phyloP scores from a whole-genome alignment of 2,797 vertebrate genomes.

The Crenichthys baileyi region DNA sequence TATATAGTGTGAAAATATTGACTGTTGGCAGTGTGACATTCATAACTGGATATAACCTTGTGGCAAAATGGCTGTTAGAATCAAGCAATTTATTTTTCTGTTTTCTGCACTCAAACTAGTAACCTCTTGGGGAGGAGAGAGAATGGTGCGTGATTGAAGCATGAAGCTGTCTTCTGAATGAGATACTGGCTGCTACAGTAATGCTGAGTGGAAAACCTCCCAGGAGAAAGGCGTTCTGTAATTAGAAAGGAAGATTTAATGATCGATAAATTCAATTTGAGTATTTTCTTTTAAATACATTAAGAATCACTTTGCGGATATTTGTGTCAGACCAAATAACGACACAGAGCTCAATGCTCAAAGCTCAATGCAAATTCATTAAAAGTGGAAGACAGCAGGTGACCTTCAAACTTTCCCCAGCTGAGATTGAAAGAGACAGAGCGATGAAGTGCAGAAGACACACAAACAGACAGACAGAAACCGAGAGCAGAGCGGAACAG shows the following conservation, averaged over 20 bases:
- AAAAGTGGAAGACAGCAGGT: constrained; percentile 49
- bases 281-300: constrained; percentile 42
- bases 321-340: constrained; percentile 46
- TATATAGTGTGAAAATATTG: constrained; percentile 1
- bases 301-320: constrained; percentile 40
- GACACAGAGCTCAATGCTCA: constrained; percentile 52
- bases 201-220: constrained; percentile 15
- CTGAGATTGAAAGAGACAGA: constrained; percentile 9
- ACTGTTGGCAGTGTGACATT: constrained; percentile 16
- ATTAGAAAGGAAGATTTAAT: constrained; percentile 46
- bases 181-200: constrained; percentile 4
- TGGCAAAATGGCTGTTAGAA: constrained; percentile 29
- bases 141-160: constrained; percentile 12
- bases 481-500: constrained; percentile 26
- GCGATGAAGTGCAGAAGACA: constrained; percentile 13
- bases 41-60: constrained; percentile 27
- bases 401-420: constrained; percentile 57
- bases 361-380: constrained; percentile 61
- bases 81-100: constrained; percentile 19
- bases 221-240: constrained; percentile 20
- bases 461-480: constrained; percentile 22
- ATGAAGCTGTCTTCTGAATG: constrained; percentile 14
- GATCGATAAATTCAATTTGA: constrained; percentile 41
- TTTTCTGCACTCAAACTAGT: constrained; percentile 7
- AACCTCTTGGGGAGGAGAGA: constrained; percentile 4